Conservation (phyloP, 2,113 vertebrate genomes). For the Macaca mulatta region DNA sequence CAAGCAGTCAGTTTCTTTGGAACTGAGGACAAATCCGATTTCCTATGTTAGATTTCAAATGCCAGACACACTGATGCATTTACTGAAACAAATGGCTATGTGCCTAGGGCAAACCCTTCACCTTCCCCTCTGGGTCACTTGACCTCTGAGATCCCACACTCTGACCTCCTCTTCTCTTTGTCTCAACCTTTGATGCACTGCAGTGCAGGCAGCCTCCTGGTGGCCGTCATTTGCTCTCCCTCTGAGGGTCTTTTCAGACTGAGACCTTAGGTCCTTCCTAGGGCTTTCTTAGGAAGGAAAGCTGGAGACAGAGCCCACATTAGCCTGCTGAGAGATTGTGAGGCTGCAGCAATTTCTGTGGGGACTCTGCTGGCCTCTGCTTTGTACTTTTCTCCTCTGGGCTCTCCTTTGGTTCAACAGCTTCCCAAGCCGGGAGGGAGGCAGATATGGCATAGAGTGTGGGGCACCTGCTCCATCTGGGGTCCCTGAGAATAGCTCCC, state of each 20-base stretch:
- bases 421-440: neutral
- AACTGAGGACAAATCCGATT: neutral
- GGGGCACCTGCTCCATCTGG: neutral
- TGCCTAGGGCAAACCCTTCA: neutral
- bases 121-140: neutral
- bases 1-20: neutral
- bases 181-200: neutral
- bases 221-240: neutral
- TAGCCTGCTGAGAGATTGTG: neutral
- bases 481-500: neutral
- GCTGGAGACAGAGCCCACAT: neutral
- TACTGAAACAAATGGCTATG: neutral
- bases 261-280: neutral
- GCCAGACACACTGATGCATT: neutral
- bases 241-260: neutral
- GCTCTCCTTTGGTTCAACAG: neutral
- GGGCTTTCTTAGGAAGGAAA: neutral
- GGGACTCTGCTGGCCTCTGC: fast-evolving
- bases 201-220: neutral
- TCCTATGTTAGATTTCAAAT: neutral
- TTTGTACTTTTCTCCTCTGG: neutral
- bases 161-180: neutral
- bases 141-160: neutral
- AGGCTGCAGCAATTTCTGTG: neutral
- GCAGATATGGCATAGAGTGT: neutral